phyloP scores from a whole-genome alignment of 2,113 vertebrate species.

The Triplophysa tibetana region DNA sequence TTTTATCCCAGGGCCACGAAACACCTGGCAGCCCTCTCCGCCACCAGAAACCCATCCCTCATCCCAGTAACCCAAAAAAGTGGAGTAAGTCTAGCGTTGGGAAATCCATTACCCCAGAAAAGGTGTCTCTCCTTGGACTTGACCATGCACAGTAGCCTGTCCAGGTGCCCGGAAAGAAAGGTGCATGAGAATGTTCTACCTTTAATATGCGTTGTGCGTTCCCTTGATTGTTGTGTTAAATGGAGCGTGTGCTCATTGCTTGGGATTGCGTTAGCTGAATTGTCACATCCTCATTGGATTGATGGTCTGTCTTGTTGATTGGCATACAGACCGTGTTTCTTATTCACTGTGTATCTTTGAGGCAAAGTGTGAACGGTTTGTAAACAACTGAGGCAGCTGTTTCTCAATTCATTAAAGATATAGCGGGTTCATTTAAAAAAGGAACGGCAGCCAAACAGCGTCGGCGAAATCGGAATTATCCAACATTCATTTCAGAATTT shows the following conservation, averaged over 20 bases:
- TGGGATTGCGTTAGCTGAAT: conserved; percentile 28
- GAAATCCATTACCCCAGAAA: conserved; percentile 46
- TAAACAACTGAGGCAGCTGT: background rate
- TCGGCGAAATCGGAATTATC: background rate
- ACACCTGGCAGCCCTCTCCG: conserved; percentile 33
- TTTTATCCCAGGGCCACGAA: conserved; percentile 41
- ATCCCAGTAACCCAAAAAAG: conserved; percentile 44
- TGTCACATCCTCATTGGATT: conserved; percentile 15
- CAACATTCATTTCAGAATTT: background rate
- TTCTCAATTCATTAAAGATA: background rate
- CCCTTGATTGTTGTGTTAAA: background rate
- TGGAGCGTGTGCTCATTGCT: conserved; percentile 16
- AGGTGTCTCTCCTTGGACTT: conserved; percentile 37
- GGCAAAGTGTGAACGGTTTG: background rate
- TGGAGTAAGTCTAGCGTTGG: conserved; percentile 22
- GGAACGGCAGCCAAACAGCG: background rate
- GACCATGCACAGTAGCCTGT: conserved; percentile 34
- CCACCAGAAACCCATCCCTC: conserved; percentile 43
- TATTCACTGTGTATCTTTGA: background rate
- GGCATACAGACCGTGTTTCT: conserved; percentile 8
- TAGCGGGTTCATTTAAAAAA: background rate
- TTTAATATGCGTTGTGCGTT: background rate
- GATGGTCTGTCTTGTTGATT: background rate
- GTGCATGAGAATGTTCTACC: conserved; percentile 8
- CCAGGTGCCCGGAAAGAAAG: conserved; percentile 25